A percentile compares a stretch with the other conserved stretches of the same genome.
Conservation (phyloP, 2,888 invertebrate genomes). For the Alviniconcha strummeri region DNA sequence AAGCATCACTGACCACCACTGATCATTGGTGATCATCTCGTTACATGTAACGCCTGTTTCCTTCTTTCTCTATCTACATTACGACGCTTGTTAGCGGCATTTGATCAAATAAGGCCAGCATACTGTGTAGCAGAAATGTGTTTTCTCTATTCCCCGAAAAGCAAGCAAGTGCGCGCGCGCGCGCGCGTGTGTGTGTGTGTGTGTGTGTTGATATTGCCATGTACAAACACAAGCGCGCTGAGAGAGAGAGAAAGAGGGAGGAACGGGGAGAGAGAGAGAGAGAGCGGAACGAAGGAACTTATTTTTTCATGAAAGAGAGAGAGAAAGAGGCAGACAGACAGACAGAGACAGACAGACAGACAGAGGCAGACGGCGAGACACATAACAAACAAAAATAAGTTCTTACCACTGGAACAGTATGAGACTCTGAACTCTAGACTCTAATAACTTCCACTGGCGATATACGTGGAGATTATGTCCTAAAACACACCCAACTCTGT, state of each 20-base stretch:
- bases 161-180: neutral
- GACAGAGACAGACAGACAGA: neutral
- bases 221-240: neutral
- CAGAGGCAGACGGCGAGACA: neutral
- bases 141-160: neutral
- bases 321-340: neutral
- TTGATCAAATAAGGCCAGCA: too few species aligned
- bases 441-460: too few species aligned
- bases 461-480: too few species aligned
- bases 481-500: too few species aligned
- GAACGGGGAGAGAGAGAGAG: neutral
- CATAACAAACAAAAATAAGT: neutral
- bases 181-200: neutral
- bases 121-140: too few species aligned
- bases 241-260: neutral
- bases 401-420: neutral
- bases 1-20: too few species aligned
- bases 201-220: neutral
- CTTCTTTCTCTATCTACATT: too few species aligned
- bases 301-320: neutral
- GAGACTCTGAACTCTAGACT: too few species aligned
- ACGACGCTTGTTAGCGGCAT: too few species aligned
- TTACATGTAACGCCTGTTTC: too few species aligned
- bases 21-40: too few species aligned
- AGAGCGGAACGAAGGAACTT: neutral